phyloP scores from a whole-genome alignment of 2,113 vertebrate species.

The Hypocryptadius cinnamomeus region DNA sequence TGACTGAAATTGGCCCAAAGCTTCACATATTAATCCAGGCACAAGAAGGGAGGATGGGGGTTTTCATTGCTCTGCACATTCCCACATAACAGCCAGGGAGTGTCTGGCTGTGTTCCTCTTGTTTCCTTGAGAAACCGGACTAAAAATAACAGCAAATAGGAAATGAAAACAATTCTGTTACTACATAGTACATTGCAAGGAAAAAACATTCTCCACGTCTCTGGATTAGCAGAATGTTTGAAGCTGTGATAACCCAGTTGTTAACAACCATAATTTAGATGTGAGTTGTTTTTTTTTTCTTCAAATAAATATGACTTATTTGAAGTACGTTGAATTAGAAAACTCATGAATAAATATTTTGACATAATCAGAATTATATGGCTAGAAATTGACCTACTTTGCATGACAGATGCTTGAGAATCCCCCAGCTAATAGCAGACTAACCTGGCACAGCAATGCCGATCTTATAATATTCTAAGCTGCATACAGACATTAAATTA shows the following conservation, averaged over 20 bases:
- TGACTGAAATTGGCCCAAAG: neutral
- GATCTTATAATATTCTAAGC: constrained; percentile 43
- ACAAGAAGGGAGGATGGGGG: neutral
- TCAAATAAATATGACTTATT: constrained; percentile 53
- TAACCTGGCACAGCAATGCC: constrained; percentile 63
- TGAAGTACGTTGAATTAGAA: constrained; percentile 64
- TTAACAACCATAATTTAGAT: constrained; percentile 44
- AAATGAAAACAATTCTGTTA: neutral
- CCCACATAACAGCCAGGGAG: neutral
- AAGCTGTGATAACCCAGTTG: constrained; percentile 17
- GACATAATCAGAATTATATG: constrained; percentile 70
- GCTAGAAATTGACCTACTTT: constrained; percentile 72
- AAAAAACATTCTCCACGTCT: neutral
- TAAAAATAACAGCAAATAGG: neutral
- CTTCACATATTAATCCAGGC: neutral
- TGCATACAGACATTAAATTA: constrained; percentile 54
- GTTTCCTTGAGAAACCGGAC: neutral
- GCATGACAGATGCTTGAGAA: constrained; percentile 61
- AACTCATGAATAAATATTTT: constrained; percentile 71
- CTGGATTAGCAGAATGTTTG: neutral
- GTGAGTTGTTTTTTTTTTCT: neutral
- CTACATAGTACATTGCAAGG: neutral
- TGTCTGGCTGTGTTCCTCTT: neutral
- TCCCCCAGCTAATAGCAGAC: constrained; percentile 61
- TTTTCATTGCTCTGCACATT: neutral